Base-by-base conservation (phyloP, 2,888 invertebrate species). In the Diloba caeruleocephala region DNA sequence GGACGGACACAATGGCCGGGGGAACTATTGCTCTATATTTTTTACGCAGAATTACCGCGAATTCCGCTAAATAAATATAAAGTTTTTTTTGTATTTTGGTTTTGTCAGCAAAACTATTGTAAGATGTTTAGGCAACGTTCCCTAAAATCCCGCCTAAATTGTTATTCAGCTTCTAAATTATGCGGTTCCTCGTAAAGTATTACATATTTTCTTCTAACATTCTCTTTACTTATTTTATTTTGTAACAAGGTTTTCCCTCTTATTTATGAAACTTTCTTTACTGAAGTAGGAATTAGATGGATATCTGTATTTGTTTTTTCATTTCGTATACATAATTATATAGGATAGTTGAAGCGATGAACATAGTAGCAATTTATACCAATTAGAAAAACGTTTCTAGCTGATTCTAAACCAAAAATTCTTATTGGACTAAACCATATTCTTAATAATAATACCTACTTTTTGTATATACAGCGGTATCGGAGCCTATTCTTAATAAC, bases 21-120 rank as follows among this genome's bases (percentile, higher is more conserved):
- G 57, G 15, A 62, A 74, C 72, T 74, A 81, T 80, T 80, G 79
- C 80, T 70, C 78, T 74, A 81, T 84, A 80, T 84, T 79, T 84
- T 79, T 77, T 68, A 64, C 70, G 71, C 72, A 63, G 67, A 84
- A 85, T 81, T 79, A 79, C 84, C 82, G 73, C 78, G 68, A 79
- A 76, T 84, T 83, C 79, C 69, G 66, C 72, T 71, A 71, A 79
- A 82, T 81, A 82, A 82, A 83, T 83, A 82, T 74, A 32, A 51
- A 44, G 46, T 61, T 66, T 63, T 76, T 65, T 71, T 64, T 69
- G 69, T 68, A n/a, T n/a, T n/a, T 59, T 55, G 39, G 60, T 49
- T 69, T 45, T 46, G 78, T 76, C 65, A 66, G 74, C 78, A 70
- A 49, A 75, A 73, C 64, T 74, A 61, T 44, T 59, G 52, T 57